A percentile compares a stretch with the other conserved stretches of the same genome.
Conservation (phyloP, 2,888 invertebrate species). For the Hydriomena furcata region DNA sequence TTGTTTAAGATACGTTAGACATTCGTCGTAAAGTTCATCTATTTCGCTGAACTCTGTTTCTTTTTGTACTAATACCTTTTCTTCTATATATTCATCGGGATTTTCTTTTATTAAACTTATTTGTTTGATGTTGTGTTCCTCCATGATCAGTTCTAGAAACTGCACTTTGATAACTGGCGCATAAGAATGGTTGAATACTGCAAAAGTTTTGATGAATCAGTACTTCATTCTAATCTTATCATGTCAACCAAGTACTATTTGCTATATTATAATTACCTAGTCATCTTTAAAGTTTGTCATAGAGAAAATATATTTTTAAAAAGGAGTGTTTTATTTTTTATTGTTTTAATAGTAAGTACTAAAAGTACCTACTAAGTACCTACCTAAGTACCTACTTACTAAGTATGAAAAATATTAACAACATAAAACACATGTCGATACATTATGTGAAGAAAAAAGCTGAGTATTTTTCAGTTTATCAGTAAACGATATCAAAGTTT, state of each 20-base stretch:
- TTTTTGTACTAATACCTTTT: slow-evolving; percentile 35
- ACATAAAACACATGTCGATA: too few species aligned
- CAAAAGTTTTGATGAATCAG: slow-evolving; percentile 3
- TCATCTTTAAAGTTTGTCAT: slow-evolving; percentile 11
- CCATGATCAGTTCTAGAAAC: slow-evolving; percentile 13
- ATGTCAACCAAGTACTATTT: slow-evolving; percentile 1
- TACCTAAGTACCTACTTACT: too few species aligned
- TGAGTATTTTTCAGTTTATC: too few species aligned
- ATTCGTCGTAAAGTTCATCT: slow-evolving; percentile 70
- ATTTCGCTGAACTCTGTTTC: slow-evolving; percentile 58
- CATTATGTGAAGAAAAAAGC: too few species aligned
- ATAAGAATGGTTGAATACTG: slow-evolving; percentile 12
- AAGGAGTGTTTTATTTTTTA: neutral
- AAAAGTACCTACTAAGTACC: too few species aligned
- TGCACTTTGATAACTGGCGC: neutral
- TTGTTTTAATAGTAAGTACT: too few species aligned
- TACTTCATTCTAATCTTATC: slow-evolving; percentile 20
- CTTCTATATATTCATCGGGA: slow-evolving; percentile 39
- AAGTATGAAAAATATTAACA: too few species aligned
- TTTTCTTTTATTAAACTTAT: slow-evolving; percentile 24
- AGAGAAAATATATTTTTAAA: neutral
- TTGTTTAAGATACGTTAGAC: slow-evolving; percentile 62
- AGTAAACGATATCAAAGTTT: too few species aligned
- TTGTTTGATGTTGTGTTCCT: slow-evolving; percentile 11
- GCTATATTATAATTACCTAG: slow-evolving; percentile 11